phyloP scores from a whole-genome alignment of 2,888 invertebrate species.

The Operophtera brumata region DNA sequence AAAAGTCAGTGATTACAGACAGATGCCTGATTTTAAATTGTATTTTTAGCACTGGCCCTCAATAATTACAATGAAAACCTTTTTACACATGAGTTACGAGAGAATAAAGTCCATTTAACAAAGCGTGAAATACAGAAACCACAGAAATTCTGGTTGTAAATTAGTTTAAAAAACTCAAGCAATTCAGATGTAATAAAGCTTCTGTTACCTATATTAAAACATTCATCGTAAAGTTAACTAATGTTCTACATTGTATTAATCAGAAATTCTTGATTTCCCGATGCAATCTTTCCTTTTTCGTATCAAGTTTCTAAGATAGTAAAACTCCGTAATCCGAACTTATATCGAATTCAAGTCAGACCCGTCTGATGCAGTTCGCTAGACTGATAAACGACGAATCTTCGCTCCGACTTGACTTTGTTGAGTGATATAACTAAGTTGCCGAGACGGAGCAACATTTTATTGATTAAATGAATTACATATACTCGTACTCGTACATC shows the following conservation, averaged over 20 bases:
- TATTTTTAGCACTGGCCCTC: not conserved
- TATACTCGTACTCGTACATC: too few species aligned
- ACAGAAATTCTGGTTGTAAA: too few species aligned
- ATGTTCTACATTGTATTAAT: not conserved
- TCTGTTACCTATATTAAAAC: not conserved
- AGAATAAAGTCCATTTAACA: too few species aligned
- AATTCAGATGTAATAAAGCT: too few species aligned
- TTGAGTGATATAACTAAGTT: conserved; percentile 21
- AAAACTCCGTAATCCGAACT: conserved; percentile 26
- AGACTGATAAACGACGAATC: conserved; percentile 31
- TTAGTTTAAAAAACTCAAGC: too few species aligned
- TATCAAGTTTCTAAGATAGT: conserved; percentile 28
- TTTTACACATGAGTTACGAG: not conserved
- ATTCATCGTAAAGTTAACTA: not conserved
- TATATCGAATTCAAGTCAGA: conserved; percentile 31
- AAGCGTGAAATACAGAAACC: too few species aligned
- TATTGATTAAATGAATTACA: conserved; percentile 20
- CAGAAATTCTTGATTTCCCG: conserved; percentile 14
- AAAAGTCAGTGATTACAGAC: not conserved
- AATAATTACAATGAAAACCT: not conserved
- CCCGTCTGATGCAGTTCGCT: conserved; percentile 23
- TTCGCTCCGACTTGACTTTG: conserved; percentile 22
- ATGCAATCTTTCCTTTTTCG: conserved; percentile 24
- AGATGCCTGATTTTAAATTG: not conserved
- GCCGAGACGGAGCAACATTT: conserved; percentile 19